These are phyloP conservation scores for Phalera bucephala DNA, from an alignment of 2,888 invertebrate genomes.

Conservation along the genomic window DNA sequence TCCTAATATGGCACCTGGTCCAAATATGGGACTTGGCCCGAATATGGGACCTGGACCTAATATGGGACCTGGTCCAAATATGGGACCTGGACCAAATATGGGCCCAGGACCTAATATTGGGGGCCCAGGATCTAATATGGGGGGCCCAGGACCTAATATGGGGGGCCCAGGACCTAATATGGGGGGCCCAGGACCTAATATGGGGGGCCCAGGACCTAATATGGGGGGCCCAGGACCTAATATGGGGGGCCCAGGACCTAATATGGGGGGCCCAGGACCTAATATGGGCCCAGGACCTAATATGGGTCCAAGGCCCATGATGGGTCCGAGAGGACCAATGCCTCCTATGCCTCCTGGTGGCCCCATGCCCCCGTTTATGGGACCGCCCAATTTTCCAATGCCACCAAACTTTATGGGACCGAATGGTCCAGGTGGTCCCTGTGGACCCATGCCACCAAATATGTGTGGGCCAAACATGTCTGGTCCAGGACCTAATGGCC, in stretches of 20 bases:
- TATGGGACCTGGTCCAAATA: slow-evolving; percentile 4
- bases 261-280: slow-evolving; percentile 31
- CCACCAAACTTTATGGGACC: slow-evolving; percentile 71
- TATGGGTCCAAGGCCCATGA: slow-evolving; percentile 41
- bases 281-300: slow-evolving; percentile 26
- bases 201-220: slow-evolving; percentile 27
- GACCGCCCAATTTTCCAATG: slow-evolving; percentile 66
- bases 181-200: slow-evolving; percentile 37
- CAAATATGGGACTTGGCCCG: too few relatives aligned
- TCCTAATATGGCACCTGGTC: slow-evolving; percentile 16
- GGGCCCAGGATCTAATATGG: slow-evolving; percentile 29
- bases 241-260: slow-evolving; percentile 23
- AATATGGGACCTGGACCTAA: too few relatives aligned
- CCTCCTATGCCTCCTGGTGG: slow-evolving; percentile 42
- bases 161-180: slow-evolving; percentile 16
- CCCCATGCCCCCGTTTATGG: slow-evolving; percentile 57
- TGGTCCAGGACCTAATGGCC: slow-evolving; percentile 45
- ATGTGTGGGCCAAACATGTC: slow-evolving; percentile 50
- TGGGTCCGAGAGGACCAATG: slow-evolving; percentile 42
- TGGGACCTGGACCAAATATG: slow-evolving; percentile 21
- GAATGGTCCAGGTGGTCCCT: slow-evolving; percentile 46
- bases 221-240: slow-evolving; percentile 27
- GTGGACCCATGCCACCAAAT: slow-evolving; percentile 41
- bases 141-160: slow-evolving; percentile 17
- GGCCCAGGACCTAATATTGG: slow-evolving; percentile 14